Conservation (phyloP, 2,797 vertebrate species). For the Cheirogaleus major region DNA sequence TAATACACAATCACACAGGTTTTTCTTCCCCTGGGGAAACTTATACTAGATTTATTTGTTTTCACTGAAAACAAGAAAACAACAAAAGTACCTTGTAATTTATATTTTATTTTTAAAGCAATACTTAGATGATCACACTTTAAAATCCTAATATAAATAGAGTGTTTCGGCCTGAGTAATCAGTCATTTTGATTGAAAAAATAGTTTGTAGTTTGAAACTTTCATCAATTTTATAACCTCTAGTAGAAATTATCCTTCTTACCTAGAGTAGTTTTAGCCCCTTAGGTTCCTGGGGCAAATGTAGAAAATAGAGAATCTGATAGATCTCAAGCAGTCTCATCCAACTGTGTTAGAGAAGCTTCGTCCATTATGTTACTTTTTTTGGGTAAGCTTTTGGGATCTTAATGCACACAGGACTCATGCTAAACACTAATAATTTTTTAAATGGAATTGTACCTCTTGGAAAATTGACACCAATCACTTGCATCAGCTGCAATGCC, state of each 20-base stretch:
- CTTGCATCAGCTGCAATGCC: not conserved
- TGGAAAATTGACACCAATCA: not conserved
- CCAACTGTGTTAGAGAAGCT: not conserved
- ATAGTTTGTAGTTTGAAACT: not conserved
- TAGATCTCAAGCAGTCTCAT: not conserved
- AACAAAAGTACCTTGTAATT: constrained; percentile 35
- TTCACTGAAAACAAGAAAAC: constrained; percentile 57
- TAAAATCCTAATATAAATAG: not conserved
- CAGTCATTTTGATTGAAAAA: not conserved
- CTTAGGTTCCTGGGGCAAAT: not conserved
- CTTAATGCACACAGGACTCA: not conserved
- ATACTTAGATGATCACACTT: constrained; percentile 43
- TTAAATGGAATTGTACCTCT: not conserved
- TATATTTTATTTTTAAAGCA: constrained; percentile 13
- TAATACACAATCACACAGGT: constrained; percentile 54
- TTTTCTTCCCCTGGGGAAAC: constrained; percentile 39
- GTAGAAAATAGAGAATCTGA: not conserved
- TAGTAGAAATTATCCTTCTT: not conserved
- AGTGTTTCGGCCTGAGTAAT: not conserved
- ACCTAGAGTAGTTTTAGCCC: not conserved
- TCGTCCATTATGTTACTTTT: not conserved
- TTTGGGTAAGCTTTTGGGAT: not conserved
- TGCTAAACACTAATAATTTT: not conserved
- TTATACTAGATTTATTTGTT: constrained; percentile 53
- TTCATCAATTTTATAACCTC: constrained; percentile 14